These are phyloP conservation scores for Hycleus cichorii DNA, from an alignment of 1,140 invertebrate species.

Conservation along the genomic window DNA sequence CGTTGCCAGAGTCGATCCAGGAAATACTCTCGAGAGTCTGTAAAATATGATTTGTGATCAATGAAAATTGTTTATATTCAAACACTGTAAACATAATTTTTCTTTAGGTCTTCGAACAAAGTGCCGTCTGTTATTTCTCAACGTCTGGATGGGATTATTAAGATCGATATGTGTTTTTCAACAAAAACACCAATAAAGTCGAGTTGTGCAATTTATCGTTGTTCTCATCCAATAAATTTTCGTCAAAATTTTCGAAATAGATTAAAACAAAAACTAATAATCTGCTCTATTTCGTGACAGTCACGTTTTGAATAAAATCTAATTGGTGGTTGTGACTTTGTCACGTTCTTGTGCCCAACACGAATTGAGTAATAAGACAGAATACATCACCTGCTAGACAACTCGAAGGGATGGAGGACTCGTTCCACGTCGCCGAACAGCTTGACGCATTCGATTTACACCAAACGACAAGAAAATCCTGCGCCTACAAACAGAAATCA, in stretches of 20 bases:
- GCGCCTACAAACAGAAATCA: conserved; percentile 34
- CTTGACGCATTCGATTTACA: conserved; percentile 41
- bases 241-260: neutral
- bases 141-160: conserved; percentile 8
- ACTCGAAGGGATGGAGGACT: conserved; percentile 42
- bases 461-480: conserved; percentile 17
- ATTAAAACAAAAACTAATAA: conserved; percentile 17
- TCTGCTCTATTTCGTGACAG: conserved; percentile 17
- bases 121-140: neutral
- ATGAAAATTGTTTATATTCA: neutral
- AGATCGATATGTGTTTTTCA: neutral
- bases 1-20: conserved; percentile 36
- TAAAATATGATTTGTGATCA: conserved; percentile 22
- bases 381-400: conserved; percentile 39
- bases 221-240: conserved; percentile 3
- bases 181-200: neutral
- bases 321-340: neutral
- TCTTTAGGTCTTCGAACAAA: no score
- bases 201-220: neutral
- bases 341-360: conserved; percentile 2
- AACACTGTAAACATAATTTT: no score
- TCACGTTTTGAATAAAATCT: conserved; percentile 21
- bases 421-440: conserved; percentile 44
- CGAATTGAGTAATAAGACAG: neutral
- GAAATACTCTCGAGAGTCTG: conserved; percentile 42